These are phyloP conservation scores for Echinops telfairi DNA, from an alignment of 2,113 vertebrate species.

Conservation along the genomic window DNA sequence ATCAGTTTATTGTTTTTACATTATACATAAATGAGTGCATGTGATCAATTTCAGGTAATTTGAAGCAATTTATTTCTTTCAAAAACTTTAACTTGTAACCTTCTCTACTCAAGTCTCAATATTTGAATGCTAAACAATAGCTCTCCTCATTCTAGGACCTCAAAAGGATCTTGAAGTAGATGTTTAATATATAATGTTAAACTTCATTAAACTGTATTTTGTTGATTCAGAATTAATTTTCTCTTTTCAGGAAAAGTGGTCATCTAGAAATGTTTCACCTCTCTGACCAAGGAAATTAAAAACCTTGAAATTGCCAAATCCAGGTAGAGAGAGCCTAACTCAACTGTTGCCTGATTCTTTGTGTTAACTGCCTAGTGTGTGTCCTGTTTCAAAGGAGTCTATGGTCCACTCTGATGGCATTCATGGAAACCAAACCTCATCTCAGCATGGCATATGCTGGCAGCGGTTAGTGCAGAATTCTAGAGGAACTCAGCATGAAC, in stretches of 20 bases:
- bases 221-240: constrained; percentile 14
- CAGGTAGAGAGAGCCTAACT: neutral
- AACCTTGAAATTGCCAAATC: neutral
- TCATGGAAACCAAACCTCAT: neutral
- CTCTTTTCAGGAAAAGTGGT: neutral
- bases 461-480: neutral
- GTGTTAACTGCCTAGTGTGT: neutral
- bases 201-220: neutral
- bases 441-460: neutral
- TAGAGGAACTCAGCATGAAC: neutral
- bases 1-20: neutral
- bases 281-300: neutral
- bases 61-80: constrained; percentile 11
- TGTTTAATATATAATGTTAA: neutral
- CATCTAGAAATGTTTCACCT: neutral
- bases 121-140: too few species aligned
- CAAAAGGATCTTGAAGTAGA: neutral
- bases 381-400: neutral
- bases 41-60: neutral
- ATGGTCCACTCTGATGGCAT: neutral
- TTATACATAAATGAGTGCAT: neutral
- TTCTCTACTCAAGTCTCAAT: neutral
- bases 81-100: neutral
- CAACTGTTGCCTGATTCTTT: neutral
- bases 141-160: neutral